Evolutionary conservation across 2,797 vertebrate genomes (phyloP), one percentile per base, ranked within the genome.

Genomic region (Pseudocheirus occidentalis): DNA sequence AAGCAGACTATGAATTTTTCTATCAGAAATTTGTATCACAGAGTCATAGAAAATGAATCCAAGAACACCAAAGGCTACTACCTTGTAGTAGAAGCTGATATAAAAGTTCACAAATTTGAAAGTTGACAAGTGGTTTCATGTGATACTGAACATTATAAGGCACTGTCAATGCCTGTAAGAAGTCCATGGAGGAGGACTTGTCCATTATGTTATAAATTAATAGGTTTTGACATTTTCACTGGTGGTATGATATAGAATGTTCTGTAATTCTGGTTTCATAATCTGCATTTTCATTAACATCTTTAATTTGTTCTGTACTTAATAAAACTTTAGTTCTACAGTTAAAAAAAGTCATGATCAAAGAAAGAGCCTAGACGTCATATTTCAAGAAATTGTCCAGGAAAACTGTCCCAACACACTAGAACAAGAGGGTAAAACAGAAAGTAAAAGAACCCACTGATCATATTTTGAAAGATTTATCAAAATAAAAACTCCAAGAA

Each of bases 81-180:
- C 95, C 99, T 99, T 55, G 92, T 99, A n/a, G 99, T 99, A 98
- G 99, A 99, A 81, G 99, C 99, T 0, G 99, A 99, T 89, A 98
- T 99, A 62, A 99, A 98, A 62, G 99, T 99, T 99, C 27, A 58
- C 7, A 58, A 58, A 27, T 58, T 58, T 58, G 57, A 58, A 28
- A 58, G 7, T 28, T 58, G 5, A 6, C 27, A 99, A 99, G 24
- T 10, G 28, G 57, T 58, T 58, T 58, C 57, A 29, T 58, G 27
- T 58, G 57, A 58, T 58, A 58, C 9, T 29, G 28, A 58, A 58
- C 9, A 58, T 58, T 58, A 29, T 58, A 58, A 58, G 27, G 21
- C 27, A 58, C 28, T 58, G 57, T 5, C 6, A 4, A 28, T 98
- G 99, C 0, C 93, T 99, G 0, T 98, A 98, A 3, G 99, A 99